Conservation (phyloP, 2,113 vertebrate species). For the Otocyon megalotis region DNA sequence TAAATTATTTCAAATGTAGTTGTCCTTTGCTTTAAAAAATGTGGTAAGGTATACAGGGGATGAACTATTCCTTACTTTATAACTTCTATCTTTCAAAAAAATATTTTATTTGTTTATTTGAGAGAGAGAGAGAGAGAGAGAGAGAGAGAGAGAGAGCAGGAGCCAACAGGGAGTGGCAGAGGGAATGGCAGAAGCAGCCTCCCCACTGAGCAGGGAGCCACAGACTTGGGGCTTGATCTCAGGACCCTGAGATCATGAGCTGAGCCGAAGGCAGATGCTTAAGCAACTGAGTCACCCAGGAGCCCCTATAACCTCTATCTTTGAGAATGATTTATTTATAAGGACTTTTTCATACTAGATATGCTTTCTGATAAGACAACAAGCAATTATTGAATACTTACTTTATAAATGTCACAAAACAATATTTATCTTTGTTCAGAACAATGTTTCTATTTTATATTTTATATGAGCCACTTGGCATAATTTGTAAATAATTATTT, state of each 20-base stretch:
- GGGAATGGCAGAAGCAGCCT: background rate
- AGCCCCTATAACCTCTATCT: background rate
- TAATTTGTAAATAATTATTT: background rate
- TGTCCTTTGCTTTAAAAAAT: background rate
- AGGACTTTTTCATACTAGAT: background rate
- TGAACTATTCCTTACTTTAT: background rate
- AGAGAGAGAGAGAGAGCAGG: background rate
- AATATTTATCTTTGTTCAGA: slow-evolving; percentile 20
- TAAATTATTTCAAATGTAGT: background rate
- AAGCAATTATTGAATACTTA: background rate
- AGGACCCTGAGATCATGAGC: background rate
- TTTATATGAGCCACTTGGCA: background rate
- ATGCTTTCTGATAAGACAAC: background rate
- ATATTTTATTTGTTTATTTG: background rate
- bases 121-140: background rate
- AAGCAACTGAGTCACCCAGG: background rate
- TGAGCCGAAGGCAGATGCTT: background rate
- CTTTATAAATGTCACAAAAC: slow-evolving; percentile 26
- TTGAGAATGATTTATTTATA: background rate
- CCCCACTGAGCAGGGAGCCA: background rate
- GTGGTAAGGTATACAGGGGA: background rate
- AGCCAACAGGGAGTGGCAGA: background rate
- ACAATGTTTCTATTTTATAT: background rate
- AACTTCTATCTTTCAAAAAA: background rate
- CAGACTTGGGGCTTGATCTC: background rate